These are phyloP conservation scores for Bos javanicus DNA, from an alignment of 2,113 vertebrate species.

Conservation along the genomic window DNA sequence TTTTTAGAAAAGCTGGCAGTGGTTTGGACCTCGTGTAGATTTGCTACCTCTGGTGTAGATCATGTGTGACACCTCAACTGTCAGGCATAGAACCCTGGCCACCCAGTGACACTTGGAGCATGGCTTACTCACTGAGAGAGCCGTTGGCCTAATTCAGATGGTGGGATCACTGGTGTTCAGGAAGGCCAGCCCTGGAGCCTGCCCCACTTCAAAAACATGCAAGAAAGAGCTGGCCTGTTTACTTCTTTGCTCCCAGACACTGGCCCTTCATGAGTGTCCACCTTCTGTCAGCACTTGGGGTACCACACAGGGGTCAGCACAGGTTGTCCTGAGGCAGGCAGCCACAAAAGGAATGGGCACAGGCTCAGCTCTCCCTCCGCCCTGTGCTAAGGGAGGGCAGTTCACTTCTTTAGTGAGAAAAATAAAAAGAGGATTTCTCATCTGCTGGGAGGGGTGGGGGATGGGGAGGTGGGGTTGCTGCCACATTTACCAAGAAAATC, in stretches of 20 bases:
- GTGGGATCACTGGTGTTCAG: not conserved
- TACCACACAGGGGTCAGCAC: not conserved
- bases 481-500: not conserved
- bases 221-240: not conserved
- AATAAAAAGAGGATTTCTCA: not conserved
- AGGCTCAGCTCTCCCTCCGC: not conserved
- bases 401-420: not conserved
- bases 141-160: not conserved
- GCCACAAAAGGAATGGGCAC: not conserved
- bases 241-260: not conserved
- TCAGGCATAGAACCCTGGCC: not conserved
- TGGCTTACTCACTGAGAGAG: not conserved
- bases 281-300: not conserved
- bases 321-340: not conserved
- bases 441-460: not conserved
- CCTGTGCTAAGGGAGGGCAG: not conserved
- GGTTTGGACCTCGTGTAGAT: not conserved
- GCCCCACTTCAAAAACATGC: not conserved
- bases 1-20: not conserved
- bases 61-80: rapidly evolving
- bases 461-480: not conserved
- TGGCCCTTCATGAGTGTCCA: not conserved
- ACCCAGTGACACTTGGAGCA: not conserved
- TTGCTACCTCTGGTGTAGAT: not conserved
- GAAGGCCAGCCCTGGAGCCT: not conserved